Evolutionary conservation across 2,113 vertebrate species (phyloP), one percentile per base, ranked within the genome.

Genomic region (Aramus guarauna): DNA sequence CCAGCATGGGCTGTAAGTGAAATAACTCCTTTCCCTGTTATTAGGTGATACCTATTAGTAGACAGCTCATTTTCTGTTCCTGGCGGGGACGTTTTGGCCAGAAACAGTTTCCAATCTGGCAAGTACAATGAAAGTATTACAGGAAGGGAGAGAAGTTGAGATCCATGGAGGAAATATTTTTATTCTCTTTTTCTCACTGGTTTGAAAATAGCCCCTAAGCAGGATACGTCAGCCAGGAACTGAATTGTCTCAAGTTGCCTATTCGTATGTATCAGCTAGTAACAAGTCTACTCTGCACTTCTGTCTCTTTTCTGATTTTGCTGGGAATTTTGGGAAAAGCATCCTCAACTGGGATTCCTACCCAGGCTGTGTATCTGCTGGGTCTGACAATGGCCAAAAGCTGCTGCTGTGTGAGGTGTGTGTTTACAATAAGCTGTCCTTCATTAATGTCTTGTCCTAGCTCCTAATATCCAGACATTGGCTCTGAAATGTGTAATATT

Each of bases 131-230:
- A 72, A 94, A 93, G 32, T 76, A 50, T 95, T 91, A 92, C 48
- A 91, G 89, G 58, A 79, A 94, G 50, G 6, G 78, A 90, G 68
- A 88, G 69, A 84, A 94, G 88, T 87, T 15, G 9, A 95, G 87
- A 88, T 95, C 90, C 85, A 58, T 39, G 55, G 78, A 94, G 92
- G 86, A 96, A 94, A 84, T 79, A 85, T 84, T 96, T 97, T 93
- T 92, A 58, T 91, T 94, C 83, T 93, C 82, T 77, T 89, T 85
- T 92, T 72, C 48, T 88, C 2, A 2, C 32, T 78, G 43, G 26
- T 76, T 93, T 94, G 92, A 94, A 89, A 97, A 95, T 56, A 87
- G 56, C 73, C 69, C 34, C 68, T 56, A 48, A 92, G 63, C 76
- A 78, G 68, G 64, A 9, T 84, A 59, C 41, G 39, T 90, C 62